Conservation (phyloP, 2,113 vertebrate genomes). For the Cricetomys ansorgei region DNA sequence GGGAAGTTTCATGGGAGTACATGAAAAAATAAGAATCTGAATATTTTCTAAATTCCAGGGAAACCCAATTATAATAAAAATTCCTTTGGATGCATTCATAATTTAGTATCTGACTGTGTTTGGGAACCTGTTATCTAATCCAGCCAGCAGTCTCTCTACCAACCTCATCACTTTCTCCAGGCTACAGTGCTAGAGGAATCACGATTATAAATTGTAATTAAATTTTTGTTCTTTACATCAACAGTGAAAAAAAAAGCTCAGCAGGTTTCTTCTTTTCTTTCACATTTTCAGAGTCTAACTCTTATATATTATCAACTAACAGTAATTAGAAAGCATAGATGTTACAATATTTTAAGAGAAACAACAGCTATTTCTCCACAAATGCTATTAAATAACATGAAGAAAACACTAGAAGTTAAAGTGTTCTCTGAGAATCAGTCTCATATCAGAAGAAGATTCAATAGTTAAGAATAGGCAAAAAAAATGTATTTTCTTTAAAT, state of each 20-base stretch:
- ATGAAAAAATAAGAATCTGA: neutral
- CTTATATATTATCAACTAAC: neutral
- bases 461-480: neutral
- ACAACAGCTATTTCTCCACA: neutral
- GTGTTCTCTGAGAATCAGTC: neutral
- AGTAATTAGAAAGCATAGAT: neutral
- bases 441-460: neutral
- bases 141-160: accelerated
- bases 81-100: neutral
- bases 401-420: neutral
- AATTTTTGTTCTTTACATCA: neutral
- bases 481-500: neutral
- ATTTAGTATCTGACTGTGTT: neutral
- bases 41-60: neutral
- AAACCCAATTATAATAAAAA: neutral
- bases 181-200: neutral
- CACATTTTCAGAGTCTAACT: neutral
- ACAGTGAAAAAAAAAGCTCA: neutral
- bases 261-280: neutral
- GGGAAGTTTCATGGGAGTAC: neutral
- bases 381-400: neutral
- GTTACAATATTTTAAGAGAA: neutral
- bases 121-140: neutral
- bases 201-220: neutral
- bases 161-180: neutral